These are phyloP conservation scores for Catagonus wagneri DNA, from an alignment of 2,113 vertebrate genomes.

Conservation along the genomic window DNA sequence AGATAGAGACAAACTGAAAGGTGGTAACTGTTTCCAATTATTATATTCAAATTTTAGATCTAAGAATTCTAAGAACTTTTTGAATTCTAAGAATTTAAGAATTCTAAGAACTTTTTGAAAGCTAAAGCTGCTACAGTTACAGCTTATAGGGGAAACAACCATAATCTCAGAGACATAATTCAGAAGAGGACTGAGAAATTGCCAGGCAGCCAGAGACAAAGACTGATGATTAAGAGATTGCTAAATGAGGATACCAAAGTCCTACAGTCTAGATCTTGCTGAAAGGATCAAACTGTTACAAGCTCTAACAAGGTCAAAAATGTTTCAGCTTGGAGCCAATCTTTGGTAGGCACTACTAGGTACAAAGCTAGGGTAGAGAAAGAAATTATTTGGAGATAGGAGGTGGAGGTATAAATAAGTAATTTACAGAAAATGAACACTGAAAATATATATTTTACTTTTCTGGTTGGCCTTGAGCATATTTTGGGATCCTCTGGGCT, in stretches of 20 bases:
- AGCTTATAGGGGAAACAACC: not conserved
- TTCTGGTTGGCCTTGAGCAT: not conserved
- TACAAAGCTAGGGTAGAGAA: not conserved
- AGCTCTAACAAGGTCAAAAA: constrained; percentile 4
- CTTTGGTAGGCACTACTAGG: not conserved
- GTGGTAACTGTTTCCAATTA: not conserved
- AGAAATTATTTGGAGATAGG: not conserved
- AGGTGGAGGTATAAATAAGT: not conserved
- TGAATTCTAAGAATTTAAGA: too few species aligned
- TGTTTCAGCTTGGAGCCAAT: not conserved
- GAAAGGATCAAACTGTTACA: not conserved
- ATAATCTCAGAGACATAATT: not conserved
- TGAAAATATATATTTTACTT: constrained; percentile 6
- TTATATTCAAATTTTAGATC: not conserved
- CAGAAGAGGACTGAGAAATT: not conserved
- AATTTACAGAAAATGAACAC: not conserved
- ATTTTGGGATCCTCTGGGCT: not conserved
- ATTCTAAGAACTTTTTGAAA: not conserved
- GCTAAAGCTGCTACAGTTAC: not conserved
- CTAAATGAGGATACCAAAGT: not conserved
- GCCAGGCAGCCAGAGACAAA: constrained; percentile 6
- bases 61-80: too few species aligned
- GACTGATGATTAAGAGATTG: not conserved
- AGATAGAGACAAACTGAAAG: not conserved
- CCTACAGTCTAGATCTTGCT: not conserved